phyloP scores from a whole-genome alignment of 1,140 invertebrate species.

The Papilio xuthus region DNA sequence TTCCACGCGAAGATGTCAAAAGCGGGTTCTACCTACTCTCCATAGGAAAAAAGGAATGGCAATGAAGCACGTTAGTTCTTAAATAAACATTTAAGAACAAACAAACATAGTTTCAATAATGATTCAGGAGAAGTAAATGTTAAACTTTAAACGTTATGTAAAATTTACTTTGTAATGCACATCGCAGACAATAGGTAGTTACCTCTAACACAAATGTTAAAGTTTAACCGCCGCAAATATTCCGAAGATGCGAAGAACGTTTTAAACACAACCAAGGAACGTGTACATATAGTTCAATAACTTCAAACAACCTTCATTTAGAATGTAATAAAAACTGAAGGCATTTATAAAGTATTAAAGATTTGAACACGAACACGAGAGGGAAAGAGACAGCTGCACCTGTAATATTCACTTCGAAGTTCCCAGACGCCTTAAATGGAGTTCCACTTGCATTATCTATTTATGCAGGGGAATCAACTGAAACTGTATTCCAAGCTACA shows the following conservation, averaged over 20 bases:
- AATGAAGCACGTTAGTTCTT: too few relatives aligned
- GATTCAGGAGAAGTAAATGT: not conserved
- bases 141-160: not conserved
- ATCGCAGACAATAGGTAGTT: not conserved
- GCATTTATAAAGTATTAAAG: conserved; percentile 20
- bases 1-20: too few relatives aligned
- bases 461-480: conserved; percentile 37
- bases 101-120: not conserved
- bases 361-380: not conserved
- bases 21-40: too few relatives aligned
- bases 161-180: not conserved
- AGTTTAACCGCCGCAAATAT: not conserved
- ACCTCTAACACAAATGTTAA: not conserved
- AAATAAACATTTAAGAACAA: not conserved
- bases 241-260: not conserved
- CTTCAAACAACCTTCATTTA: not conserved
- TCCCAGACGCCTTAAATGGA: conserved; percentile 46
- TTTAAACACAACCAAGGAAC: conserved; percentile 11
- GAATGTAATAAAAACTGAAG: not conserved
- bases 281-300: not conserved
- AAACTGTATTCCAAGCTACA: conserved; percentile 22
- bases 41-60: too few relatives aligned
- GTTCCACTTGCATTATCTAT: conserved; percentile 49
- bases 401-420: conserved; percentile 48
- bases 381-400: conserved; percentile 29